Evolutionary conservation across 1,140 invertebrate genomes (phyloP).

Genomic region (Drosophila erecta): DNA sequence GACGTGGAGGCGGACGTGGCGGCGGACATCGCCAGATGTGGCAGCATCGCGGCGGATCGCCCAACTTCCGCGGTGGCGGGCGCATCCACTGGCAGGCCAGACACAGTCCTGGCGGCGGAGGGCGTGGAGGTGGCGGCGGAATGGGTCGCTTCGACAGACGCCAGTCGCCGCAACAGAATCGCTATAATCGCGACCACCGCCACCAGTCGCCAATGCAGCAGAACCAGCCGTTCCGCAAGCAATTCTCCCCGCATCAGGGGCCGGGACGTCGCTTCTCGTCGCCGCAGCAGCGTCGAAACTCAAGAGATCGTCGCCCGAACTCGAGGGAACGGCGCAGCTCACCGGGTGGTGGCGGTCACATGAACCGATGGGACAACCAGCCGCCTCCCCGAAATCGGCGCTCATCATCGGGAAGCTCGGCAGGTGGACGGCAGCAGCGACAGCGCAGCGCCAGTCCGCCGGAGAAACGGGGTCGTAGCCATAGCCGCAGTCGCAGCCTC

Average conservation of each 20-base stretch:
- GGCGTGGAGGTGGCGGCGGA: constrained; percentile 60
- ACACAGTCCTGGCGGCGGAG: constrained; percentile 57
- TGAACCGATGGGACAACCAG: constrained; percentile 61
- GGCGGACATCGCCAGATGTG: constrained; percentile 55
- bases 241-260: constrained; percentile 65
- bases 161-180: constrained; percentile 63
- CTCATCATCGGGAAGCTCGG: constrained; percentile 42
- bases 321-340: constrained; percentile 65
- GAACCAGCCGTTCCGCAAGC: constrained; percentile 68
- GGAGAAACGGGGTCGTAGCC: constrained; percentile 34
- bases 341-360: constrained; percentile 38
- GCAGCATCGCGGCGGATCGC: constrained; percentile 54
- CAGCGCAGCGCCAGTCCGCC: constrained; percentile 57
- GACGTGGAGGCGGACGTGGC: constrained; percentile 60
- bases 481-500: constrained; percentile 38
- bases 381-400: constrained; percentile 22
- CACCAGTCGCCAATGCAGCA: constrained; percentile 62
- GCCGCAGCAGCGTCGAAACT: constrained; percentile 43
- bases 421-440: constrained; percentile 26
- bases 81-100: constrained; percentile 74
- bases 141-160: constrained; percentile 73
- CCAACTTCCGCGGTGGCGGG: constrained; percentile 53
- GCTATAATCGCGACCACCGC: constrained; percentile 72
- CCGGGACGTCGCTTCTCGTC: constrained; percentile 64
- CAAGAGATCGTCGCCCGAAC: constrained; percentile 49